Conservation (phyloP, 30 jellyfish, hydroid and myxozoan species). For the Chrysaora quinquecirrha region DNA sequence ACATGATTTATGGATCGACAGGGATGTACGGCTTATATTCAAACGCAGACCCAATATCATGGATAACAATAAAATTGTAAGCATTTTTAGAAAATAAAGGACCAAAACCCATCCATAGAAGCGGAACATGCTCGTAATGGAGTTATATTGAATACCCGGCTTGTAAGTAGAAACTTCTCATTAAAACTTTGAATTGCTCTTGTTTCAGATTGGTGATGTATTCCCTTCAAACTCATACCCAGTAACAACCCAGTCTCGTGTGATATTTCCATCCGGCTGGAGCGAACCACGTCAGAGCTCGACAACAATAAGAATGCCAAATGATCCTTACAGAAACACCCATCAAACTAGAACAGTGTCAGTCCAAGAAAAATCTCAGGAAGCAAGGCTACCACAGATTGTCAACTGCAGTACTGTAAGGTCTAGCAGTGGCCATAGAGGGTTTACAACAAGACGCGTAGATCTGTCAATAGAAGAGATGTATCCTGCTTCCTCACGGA, state of each 20-base stretch:
- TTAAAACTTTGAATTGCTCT: neutral
- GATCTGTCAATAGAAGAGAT: no score
- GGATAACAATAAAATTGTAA: no score
- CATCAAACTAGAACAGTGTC: conserved; percentile 32
- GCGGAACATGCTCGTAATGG: no score
- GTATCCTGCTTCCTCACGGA: no score
- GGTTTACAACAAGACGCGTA: no score
- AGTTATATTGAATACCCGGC: no score
- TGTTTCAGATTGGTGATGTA: conserved; percentile 48
- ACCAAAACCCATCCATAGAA: no score
- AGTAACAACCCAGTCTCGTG: conserved; percentile 66
- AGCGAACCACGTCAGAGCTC: conserved; percentile 25
- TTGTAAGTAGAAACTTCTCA: no score
- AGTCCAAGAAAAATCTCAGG: conserved; percentile 25
- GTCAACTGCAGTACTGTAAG: conserved; percentile 55
- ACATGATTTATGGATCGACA: no score
- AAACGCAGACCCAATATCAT: no score
- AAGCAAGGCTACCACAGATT: conserved; percentile 39
- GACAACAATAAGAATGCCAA: conserved; percentile 41
- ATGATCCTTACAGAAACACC: conserved; percentile 11
- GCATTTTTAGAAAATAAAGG: no score
- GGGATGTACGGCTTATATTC: no score
- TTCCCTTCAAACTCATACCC: conserved; percentile 59
- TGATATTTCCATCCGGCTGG: conserved; percentile 72
- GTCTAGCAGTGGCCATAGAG: conserved; percentile 12